phyloP scores from a whole-genome alignment of 2,888 invertebrate genomes.

The Noctua fimbriata region DNA sequence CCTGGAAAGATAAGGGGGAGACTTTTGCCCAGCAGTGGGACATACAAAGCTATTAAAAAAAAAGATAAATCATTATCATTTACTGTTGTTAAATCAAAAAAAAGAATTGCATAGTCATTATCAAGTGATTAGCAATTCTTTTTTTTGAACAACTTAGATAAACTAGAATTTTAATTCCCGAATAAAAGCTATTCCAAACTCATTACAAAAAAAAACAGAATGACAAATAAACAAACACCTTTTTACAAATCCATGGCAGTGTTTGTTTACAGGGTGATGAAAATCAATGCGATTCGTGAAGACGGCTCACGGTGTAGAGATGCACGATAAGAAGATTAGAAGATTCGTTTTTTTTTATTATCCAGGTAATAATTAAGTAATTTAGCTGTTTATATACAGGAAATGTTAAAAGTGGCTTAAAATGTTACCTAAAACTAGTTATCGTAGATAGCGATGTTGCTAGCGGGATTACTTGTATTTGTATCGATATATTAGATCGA shows the following conservation, averaged over 20 bases:
- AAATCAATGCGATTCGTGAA: slow-evolving; percentile 34
- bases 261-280: slow-evolving; percentile 50
- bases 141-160: not conserved
- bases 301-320: slow-evolving; percentile 42
- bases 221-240: slow-evolving; percentile 55
- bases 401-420: not conserved
- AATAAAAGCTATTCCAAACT: slow-evolving; percentile 11
- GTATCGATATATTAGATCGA: not conserved
- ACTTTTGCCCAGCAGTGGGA: too few species aligned
- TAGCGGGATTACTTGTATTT: not conserved
- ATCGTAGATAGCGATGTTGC: not conserved
- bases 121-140: slow-evolving; percentile 18
- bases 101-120: too few species aligned
- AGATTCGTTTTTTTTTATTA: not conserved
- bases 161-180: slow-evolving; percentile 24
- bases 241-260: slow-evolving; percentile 46
- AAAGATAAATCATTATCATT: too few species aligned
- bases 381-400: not conserved
- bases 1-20: too few species aligned
- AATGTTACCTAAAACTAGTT: not conserved
- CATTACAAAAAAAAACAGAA: slow-evolving; percentile 30
- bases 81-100: too few species aligned
- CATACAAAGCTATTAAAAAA: too few species aligned
- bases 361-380: not conserved
- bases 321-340: not conserved